Percentiles rank a stretch among this genome's conserved stretches.
Evolutionary conservation across 2,797 vertebrate genomes (phyloP).

Genomic region (Cheirogaleus major): DNA sequence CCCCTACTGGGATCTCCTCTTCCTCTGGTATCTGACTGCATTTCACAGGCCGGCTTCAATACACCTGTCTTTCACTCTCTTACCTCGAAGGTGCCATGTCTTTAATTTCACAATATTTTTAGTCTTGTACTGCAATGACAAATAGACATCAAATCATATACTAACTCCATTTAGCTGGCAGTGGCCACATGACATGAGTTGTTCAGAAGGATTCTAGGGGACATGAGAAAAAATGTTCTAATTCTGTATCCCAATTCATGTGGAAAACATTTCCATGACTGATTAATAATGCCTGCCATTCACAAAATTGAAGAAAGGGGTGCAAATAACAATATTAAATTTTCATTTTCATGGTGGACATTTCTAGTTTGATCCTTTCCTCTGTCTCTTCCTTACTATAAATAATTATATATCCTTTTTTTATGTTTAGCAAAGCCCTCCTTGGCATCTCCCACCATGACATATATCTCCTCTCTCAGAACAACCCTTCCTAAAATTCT

Average conservation of each 20-base stretch:
- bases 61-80: neutral
- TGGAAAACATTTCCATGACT: neutral
- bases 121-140: neutral
- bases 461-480: neutral
- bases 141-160: neutral
- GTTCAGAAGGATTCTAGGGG: conserved; percentile 5
- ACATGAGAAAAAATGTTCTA: neutral
- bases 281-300: neutral
- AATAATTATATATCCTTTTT: neutral
- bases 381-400: neutral
- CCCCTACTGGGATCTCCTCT: neutral
- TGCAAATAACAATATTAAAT: neutral
- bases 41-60: neutral
- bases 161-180: neutral
- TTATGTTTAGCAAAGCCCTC: neutral
- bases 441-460: neutral
- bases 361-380: neutral
- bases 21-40: neutral
- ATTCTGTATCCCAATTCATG: neutral
- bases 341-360: neutral
- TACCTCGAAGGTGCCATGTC: neutral
- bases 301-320: neutral
- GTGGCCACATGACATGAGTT: neutral
- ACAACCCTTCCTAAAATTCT: neutral
- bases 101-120: conserved; percentile 11